phyloP scores from a whole-genome alignment of 1,140 invertebrate genomes.

The Drosophila funebris region DNA sequence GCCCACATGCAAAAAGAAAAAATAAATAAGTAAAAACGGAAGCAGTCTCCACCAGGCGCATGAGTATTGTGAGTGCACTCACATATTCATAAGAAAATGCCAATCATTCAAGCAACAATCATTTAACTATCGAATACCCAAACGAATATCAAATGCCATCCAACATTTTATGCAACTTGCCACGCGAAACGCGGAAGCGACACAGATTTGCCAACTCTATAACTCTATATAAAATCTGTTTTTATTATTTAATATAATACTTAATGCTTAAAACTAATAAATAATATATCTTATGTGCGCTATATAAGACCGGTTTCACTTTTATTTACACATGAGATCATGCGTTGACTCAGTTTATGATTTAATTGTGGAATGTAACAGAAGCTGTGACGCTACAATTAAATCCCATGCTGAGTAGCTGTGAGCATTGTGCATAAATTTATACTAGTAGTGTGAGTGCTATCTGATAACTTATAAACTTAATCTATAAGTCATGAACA shows the following conservation, averaged over 20 bases:
- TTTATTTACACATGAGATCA: background rate
- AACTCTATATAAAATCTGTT: background rate
- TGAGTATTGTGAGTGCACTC: background rate
- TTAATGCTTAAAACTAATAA: background rate
- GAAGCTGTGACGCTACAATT: no score
- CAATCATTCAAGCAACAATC: slow-evolving; percentile 27
- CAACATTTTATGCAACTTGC: slow-evolving; percentile 2
- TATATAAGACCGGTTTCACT: slow-evolving; percentile 1
- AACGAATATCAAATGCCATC: slow-evolving; percentile 8
- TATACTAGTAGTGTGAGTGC: no score
- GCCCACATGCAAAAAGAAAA: slow-evolving; percentile 11
- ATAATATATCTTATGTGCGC: background rate
- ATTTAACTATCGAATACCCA: background rate
- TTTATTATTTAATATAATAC: slow-evolving; percentile 3
- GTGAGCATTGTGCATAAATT: no score
- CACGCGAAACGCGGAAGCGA: slow-evolving; percentile 12
- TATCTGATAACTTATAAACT: no score
- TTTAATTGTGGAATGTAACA: background rate
- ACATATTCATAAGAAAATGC: slow-evolving; percentile 11
- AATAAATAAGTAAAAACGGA: slow-evolving; percentile 41
- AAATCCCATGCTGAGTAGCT: no score
- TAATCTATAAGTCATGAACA: no score
- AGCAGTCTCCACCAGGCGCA: slow-evolving; percentile 44
- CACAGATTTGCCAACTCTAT: background rate
- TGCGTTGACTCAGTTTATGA: background rate